Evolutionary conservation across 2,113 vertebrate species (phyloP), one percentile per base, ranked within the genome.

Genomic region (Ifrita kowaldi): DNA sequence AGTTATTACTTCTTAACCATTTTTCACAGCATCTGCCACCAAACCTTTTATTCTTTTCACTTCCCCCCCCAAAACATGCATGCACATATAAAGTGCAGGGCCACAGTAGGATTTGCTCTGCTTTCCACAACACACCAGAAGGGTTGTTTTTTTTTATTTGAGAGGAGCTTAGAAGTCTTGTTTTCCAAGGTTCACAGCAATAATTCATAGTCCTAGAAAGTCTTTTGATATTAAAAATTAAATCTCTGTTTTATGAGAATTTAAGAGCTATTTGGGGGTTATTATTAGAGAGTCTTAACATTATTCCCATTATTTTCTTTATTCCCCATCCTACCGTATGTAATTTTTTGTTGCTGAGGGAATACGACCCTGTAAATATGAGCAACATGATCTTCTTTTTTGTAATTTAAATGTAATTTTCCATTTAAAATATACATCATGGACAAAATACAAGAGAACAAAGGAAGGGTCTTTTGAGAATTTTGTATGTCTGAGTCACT

Each of bases 191-290:
- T 82, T 94, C 37, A 53, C 17, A 44, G 70, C 21, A 68, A 42
- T 78, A 77, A 75, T 75, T 90, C 65, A 24, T 44, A 53, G 81
- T 56, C 17, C 28, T 50, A 76, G 37, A 50, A 91, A 53, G 41
- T 76, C 28, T 79, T 91, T 68, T 70, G 35, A 76, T 94, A 89
- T 75, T 94, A 91, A 93, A 95, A 93, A 77, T 90, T 81, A 77
- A 95, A 82, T 64, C 84, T 80, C 32, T 84, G 39, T 17, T 89
- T 95, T 95, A 68, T 87, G 47, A 95, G 52, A 84, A 74, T 87
- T 90, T 86, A 81, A 35, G 55, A 57, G 55, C 44, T 87, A 33
- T 90, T 86, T 60, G 3, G 41, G 50, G 13, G 10, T 63, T 75
- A 39, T 59, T 89, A 70, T 84, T 44, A 70, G 52, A 37, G 18